Evolutionary conservation across 2,113 vertebrate species (phyloP).

Genomic region (Tricholaema leucomelas): DNA sequence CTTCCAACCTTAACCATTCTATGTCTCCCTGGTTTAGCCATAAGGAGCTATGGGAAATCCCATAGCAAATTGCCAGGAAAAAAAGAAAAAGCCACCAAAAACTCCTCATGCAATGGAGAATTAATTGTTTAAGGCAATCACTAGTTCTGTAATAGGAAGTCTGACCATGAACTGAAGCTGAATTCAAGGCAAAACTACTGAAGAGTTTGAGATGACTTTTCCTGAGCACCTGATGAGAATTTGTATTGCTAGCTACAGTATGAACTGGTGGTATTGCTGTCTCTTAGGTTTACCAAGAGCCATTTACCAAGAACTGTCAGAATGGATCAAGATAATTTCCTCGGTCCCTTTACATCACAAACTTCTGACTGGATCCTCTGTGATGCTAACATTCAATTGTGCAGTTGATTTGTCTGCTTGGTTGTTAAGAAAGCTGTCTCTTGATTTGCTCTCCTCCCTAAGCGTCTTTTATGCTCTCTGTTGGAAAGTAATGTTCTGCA

Average conservation of each 20-base stretch:
- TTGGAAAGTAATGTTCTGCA: constrained; percentile 34
- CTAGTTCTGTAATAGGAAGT: background rate
- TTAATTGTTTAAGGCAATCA: background rate
- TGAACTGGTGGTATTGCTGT: background rate
- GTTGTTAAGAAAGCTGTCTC: background rate
- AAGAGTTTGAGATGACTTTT: background rate
- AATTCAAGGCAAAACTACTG: background rate
- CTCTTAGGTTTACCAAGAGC: background rate
- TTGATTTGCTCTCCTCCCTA: background rate
- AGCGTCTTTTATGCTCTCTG: constrained; percentile 4
- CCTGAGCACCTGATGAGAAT: background rate
- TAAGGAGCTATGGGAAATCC: background rate
- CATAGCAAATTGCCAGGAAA: background rate
- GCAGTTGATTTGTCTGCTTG: background rate
- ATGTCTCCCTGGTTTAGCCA: constrained; percentile 7
- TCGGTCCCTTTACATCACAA: background rate
- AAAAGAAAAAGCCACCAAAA: background rate
- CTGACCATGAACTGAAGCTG: background rate
- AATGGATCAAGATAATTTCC: background rate
- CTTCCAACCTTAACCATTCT: no score
- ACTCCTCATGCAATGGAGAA: background rate
- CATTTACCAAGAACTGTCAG: background rate
- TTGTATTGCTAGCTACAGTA: background rate
- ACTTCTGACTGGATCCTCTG: background rate
- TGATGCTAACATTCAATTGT: background rate